These are phyloP conservation scores for Enteromius paludinosus DNA, from an alignment of 2,797 vertebrate genomes.

Conservation along the genomic window DNA sequence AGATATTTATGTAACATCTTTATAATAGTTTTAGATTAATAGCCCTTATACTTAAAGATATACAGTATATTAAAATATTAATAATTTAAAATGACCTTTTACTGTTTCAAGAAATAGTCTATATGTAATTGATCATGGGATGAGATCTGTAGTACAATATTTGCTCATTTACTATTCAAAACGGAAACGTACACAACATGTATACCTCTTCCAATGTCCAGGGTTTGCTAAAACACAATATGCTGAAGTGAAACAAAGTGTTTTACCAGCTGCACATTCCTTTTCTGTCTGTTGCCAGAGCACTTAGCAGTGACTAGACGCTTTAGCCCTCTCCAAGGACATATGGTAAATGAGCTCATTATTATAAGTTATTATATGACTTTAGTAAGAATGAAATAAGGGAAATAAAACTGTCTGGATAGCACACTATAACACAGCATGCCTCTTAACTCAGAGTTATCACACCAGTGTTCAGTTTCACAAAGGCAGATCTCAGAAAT, in stretches of 20 bases:
- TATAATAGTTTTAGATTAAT: too few species aligned
- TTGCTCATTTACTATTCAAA: not conserved
- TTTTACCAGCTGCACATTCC: constrained; percentile 2
- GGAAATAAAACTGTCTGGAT: not conserved
- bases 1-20: too few species aligned
- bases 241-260: constrained; percentile 13
- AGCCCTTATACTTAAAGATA: too few species aligned
- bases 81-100: not conserved
- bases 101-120: not conserved
- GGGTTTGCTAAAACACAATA: not conserved
- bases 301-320: constrained; percentile 1
- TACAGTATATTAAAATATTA: too few species aligned
- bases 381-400: constrained; percentile 17
- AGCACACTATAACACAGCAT: constrained; percentile 5
- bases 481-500: not conserved
- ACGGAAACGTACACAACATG: not conserved
- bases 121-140: not conserved
- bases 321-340: constrained; percentile 7
- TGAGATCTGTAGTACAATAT: not conserved
- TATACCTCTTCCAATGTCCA: not conserved
- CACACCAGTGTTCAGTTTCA: not conserved
- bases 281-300: not conserved
- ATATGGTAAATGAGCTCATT: constrained; percentile 7
- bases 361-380: constrained; percentile 16
- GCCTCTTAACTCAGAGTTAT: not conserved